Evolutionary conservation across 2,797 vertebrate genomes (phyloP).

Genomic region (Calcarius lapponicus): DNA sequence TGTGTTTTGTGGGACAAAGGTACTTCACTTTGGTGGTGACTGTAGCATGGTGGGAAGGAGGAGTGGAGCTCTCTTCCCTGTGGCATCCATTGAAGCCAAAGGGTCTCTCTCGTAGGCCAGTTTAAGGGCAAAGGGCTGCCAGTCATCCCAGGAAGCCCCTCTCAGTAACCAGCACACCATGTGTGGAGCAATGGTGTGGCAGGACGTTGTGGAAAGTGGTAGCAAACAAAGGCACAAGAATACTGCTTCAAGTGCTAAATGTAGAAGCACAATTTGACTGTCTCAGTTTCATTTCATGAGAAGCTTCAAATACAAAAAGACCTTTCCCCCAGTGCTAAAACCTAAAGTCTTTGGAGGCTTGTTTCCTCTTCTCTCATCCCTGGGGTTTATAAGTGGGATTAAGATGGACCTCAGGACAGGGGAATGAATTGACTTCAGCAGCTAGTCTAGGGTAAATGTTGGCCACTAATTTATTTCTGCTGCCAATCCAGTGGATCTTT

Average conservation of each 20-base stretch:
- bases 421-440: not conserved
- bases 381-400: not conserved
- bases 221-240: not conserved
- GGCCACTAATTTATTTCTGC: not conserved
- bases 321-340: not conserved
- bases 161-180: not conserved
- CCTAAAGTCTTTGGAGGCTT: not conserved
- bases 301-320: not conserved
- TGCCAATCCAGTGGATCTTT: not conserved
- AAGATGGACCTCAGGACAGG: not conserved
- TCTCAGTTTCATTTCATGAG: not conserved
- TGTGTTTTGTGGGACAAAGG: not conserved
- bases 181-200: not conserved
- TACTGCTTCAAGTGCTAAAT: not conserved
- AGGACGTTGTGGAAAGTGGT: not conserved
- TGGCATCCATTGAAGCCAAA: not conserved
- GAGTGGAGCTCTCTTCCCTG: not conserved
- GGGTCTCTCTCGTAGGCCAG: rapidly evolving
- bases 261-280: rapidly evolving
- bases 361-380: not conserved
- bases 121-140: not conserved
- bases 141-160: not conserved
- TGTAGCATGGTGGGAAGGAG: not conserved
- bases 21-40: not conserved
- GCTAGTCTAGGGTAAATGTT: not conserved